A percentile compares a stretch with the other conserved stretches of the same genome.
These are phyloP conservation scores for Malacoctenus gilli DNA, from an alignment of 2,797 vertebrate species.

Conservation along the genomic window DNA sequence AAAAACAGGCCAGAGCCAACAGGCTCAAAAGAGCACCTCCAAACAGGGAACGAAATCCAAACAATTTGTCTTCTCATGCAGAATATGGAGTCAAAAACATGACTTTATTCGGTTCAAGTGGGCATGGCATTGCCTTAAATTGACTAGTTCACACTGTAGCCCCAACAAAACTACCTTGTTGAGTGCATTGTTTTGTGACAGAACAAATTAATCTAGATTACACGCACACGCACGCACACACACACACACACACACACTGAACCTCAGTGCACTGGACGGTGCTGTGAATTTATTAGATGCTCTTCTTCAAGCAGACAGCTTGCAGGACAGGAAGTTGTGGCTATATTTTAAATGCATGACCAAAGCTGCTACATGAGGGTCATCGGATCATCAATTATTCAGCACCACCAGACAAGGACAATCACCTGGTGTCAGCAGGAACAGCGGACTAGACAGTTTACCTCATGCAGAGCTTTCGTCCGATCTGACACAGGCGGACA, in stretches of 20 bases:
- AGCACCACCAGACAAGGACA: constrained; percentile 64
- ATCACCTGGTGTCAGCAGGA: constrained; percentile 53
- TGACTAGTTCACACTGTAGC: neutral
- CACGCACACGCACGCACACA: constrained; percentile 1
- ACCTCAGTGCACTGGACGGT: constrained; percentile 35
- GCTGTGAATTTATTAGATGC: constrained; percentile 25
- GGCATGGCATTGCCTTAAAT: neutral
- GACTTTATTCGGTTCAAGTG: neutral
- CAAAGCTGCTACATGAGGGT: constrained; percentile 30
- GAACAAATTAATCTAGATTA: neutral
- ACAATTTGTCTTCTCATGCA: neutral
- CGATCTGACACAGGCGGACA: neutral
- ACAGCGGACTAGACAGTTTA: constrained; percentile 20
- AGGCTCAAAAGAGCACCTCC: neutral
- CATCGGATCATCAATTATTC: constrained; percentile 74
- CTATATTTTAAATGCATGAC: constrained; percentile 44
- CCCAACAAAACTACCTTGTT: neutral
- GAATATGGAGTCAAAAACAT: neutral
- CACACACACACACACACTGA: neutral
- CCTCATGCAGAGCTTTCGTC: constrained; percentile 6
- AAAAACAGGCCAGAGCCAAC: neutral
- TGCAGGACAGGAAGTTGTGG: constrained; percentile 57
- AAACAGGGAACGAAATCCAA: neutral
- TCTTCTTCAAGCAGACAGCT: constrained; percentile 37
- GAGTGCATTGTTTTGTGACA: neutral